A percentile compares a stretch with the other conserved stretches of the same genome.
Conservation (phyloP, 1,140 invertebrate species). For the Macrostomum lignano region DNA sequence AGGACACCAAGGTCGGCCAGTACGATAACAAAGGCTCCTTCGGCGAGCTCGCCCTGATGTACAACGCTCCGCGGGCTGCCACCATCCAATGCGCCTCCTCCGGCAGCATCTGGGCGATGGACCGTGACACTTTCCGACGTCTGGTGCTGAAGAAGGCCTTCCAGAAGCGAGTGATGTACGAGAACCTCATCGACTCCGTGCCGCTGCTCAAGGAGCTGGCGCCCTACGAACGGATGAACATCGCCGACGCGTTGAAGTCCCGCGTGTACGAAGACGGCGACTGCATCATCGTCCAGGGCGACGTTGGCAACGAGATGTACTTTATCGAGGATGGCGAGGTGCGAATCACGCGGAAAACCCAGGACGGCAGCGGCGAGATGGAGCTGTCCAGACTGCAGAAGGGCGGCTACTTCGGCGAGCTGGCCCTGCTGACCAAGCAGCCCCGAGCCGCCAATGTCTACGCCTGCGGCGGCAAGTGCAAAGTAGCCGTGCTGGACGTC, state of each 20-base stretch:
- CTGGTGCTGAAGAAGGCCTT: slow-evolving; percentile 18
- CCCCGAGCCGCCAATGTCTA: slow-evolving; percentile 72
- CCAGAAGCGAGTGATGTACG: slow-evolving; percentile 3
- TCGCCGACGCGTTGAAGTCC: slow-evolving; percentile 2
- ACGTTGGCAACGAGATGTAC: slow-evolving; percentile 77
- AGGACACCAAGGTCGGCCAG: slow-evolving; percentile 2
- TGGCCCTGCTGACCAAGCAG: slow-evolving; percentile 73
- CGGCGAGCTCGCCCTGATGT: slow-evolving; percentile 68
- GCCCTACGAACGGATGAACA: slow-evolving; percentile 5
- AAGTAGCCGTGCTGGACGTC: slow-evolving; percentile 54
- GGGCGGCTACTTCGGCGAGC: slow-evolving; percentile 30
- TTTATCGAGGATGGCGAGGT: slow-evolving; percentile 70
- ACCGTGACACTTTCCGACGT: slow-evolving; percentile 66
- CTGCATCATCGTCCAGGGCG: slow-evolving; percentile 32
- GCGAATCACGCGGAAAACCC: slow-evolving; percentile 29
- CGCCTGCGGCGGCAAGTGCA: slow-evolving; percentile 29
- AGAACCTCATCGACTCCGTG: slow-evolving; percentile 2
- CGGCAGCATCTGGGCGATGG: slow-evolving; percentile 49
- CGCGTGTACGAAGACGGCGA: not conserved
- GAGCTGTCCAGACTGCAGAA: not conserved
- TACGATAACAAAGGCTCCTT: slow-evolving; percentile 51
- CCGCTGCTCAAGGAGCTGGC: slow-evolving; percentile 4
- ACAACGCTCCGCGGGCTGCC: slow-evolving; percentile 78
- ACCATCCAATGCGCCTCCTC: slow-evolving; percentile 36
- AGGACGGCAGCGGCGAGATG: not conserved